Evolutionary conservation across 2,113 vertebrate genomes (phyloP).

Genomic region (Myotis lucifugus): DNA sequence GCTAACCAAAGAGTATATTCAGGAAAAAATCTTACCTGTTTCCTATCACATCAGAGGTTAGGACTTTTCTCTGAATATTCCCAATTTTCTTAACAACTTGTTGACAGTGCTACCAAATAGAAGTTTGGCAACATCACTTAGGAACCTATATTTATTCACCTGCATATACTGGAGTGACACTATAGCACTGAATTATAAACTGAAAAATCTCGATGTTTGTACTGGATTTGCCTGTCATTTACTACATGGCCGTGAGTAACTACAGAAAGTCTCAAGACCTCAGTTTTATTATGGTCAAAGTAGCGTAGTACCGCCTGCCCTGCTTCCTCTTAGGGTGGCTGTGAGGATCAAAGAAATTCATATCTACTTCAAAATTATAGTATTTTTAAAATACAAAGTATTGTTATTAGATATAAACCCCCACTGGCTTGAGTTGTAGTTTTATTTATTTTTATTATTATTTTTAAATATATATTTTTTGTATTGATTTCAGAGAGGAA

Average conservation of each 20-base stretch:
- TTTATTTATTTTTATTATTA: background rate
- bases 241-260: background rate
- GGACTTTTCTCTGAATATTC: slow-evolving; percentile 9
- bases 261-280: background rate
- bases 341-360: background rate
- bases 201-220: background rate
- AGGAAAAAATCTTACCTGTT: background rate
- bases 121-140: background rate
- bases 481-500: too few relatives aligned
- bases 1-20: background rate
- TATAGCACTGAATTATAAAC: background rate
- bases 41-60: background rate
- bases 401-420: background rate
- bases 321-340: background rate
- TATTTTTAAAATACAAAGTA: background rate
- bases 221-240: background rate
- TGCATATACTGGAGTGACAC: background rate
- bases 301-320: background rate
- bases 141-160: background rate
- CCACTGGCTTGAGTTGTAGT: background rate
- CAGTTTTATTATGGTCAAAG: background rate
- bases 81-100: background rate
- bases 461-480: too few relatives aligned
- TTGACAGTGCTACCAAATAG: background rate
- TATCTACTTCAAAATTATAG: background rate